phyloP scores from a whole-genome alignment of 2,113 vertebrate genomes.

The Pitta sordida region DNA sequence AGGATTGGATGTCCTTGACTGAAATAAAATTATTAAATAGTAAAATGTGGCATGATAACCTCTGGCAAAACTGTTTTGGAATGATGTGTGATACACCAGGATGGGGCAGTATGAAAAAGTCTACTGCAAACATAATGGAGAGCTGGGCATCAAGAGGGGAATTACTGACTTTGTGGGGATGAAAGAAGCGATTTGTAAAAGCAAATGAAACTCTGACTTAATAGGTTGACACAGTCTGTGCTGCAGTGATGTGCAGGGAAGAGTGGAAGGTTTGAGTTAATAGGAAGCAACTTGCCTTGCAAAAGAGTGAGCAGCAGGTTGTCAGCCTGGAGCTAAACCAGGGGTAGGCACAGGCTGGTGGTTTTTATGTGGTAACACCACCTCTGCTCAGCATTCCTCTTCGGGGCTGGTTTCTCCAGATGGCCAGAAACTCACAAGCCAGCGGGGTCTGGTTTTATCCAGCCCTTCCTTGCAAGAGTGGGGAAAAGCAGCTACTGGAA shows the following conservation, averaged over 20 bases:
- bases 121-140: neutral
- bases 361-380: neutral
- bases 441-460: neutral
- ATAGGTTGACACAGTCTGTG: fast-evolving
- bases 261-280: neutral
- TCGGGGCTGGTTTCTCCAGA: neutral
- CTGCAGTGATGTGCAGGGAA: neutral
- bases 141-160: neutral
- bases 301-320: neutral
- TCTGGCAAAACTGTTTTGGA: neutral
- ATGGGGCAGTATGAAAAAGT: neutral
- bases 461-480: neutral
- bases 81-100: neutral
- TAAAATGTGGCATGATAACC: neutral
- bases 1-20: neutral
- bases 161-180: neutral
- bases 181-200: neutral
- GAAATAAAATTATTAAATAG: neutral
- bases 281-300: neutral
- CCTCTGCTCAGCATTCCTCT: neutral
- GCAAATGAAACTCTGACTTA: neutral
- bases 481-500: neutral
- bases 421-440: neutral
- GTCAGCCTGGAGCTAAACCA: neutral
- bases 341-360: neutral